Evolutionary conservation across 2,888 invertebrate genomes (phyloP), one percentile per base, ranked within the genome.

Genomic region (Drosophila neoperkinsi): DNA sequence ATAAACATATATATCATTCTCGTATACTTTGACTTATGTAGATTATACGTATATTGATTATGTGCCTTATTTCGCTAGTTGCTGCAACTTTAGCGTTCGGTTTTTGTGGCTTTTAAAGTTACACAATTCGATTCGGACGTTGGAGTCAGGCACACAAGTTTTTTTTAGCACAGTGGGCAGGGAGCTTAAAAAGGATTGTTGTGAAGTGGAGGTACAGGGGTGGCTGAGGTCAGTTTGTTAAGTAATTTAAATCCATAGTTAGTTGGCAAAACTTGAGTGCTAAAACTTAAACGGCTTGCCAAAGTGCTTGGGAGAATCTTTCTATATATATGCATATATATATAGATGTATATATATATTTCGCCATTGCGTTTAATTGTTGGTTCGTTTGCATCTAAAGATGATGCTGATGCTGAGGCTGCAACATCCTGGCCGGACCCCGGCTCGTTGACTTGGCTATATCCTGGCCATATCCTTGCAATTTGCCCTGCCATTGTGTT

Each of bases 241-340:
- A 86, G 90, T 83, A 86, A 85, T 85, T 90, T 90, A 89, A 85
- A 86, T 77, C 81, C 73, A 77, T 80, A 88, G 83, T 84, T 82
- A 55, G 86, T 71, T 72, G 66, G 68, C 51, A 58, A 84, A 85
- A 85, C 73, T 90, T 84, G 76, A 67, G 90, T 89, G 88, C 73
- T 71, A 81, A 81, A 90, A 86, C 91, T 86, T 84, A 90, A 84
- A 84, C 70, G 79, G 73, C 57, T 71, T 70, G 65, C 59, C 46
- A 72, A 81, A 81, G 78, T 76, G 66, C 61, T 74, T 66, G 21
- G 52, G 62, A 61, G 13, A 36, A 36, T 28, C 25, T 36, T 30
- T 28, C 69, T 62, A 30, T 41, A 41, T 30, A n/a, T 57, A 30
- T 18, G 11, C 16, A 41, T 55, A 41, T 18, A 50, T 21, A 21